Base-by-base conservation (phyloP, 1,140 invertebrate species). In the Caenorhabditis inopinata region DNA sequence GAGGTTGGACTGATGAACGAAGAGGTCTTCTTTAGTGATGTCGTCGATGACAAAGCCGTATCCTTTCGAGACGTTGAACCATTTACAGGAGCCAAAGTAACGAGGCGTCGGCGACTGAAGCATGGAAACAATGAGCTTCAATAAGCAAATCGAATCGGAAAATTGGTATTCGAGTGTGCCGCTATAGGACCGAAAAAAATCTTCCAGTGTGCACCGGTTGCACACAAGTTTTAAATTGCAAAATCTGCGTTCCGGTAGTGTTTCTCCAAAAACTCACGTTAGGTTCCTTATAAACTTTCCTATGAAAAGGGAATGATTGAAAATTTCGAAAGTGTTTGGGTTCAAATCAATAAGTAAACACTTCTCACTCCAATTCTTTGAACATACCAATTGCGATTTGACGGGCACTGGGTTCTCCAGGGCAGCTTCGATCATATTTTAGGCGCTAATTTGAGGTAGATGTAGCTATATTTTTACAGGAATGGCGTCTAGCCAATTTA, bases 11-110 rank as follows among this genome's bases (percentile, higher is more conserved):
- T 80, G 79, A 76, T 80, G 79, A 25, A 80, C 79, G 29, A 80
- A 80, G 9, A 74, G 23, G 21, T 80, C 79, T 51, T 68, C 46
- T 9, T 23, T 18, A 0, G 46, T 74, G 38, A 32, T 73, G 48
- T 80, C 79, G 16, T 45, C 35, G 25, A 68, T 74, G 16, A 80
- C 29, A 45, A 80, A 80, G 51, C 79, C 79, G 48, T 51, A 80
- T 73, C 79, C 79, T 46, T 80, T 80, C 16, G 48, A 47, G 12
- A 80, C 79, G 46, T 80, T 80, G 48, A 80, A 80, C 79, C 79
- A 80, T 51, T 80, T 80, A 49, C 79, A 80, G 1, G 29, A 25
- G 2, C 79, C 79, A 68, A 32, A 68, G 32, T 68, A 68, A 1
- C 58, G 58, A 9, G 58, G 58, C 0, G 58, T 68, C 38, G 58